Evolutionary conservation across 2,888 invertebrate species (phyloP), one percentile per base, ranked within the genome.

Genomic region (Gnatocerus cornutus): DNA sequence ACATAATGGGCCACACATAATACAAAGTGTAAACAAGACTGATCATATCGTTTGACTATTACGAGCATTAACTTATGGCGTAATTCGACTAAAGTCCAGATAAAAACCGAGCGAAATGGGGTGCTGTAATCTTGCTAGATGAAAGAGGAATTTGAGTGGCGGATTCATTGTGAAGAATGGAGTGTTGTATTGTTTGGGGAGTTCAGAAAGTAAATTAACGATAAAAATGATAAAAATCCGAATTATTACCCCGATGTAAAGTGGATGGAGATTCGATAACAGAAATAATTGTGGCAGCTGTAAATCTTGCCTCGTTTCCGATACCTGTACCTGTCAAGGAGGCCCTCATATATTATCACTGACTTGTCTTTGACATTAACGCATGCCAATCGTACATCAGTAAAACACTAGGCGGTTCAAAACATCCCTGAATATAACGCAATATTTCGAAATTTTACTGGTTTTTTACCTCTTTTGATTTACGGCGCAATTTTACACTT

Each of bases 261-360:
- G 6, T 10, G 41, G 41, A 12, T n/a, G 12, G 41, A 41, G 41
- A n/a, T 41, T 41, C 12, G 41, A 41, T 41, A 41, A 69, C 75
- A 75, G 77, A 77, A 80, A 79, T 78, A 79, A 80, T 80, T 79
- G 80, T 79, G 78, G 77, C 77, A 74, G 79, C 76, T 77, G 79
- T 80, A 81, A 81, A 82, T 82, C 81, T 81, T 77, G 68, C 71
- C 73, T 68, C 76, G 75, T 78, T 79, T 78, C 79, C 79, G 77
- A 79, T 81, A 80, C 80, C 79, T 81, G 81, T 81, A 81, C 74
- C 79, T 81, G 81, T 80, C 80, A 78, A 75, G 74, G 71, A 71
- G 71, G 68, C 75, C 75, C 77, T 78, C 79, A 80, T 81, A 81
- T 81, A 81, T 82, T 81, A 81, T 69, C 79, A 74, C 74, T 76